phyloP scores from a whole-genome alignment of 2,888 invertebrate genomes.

The Cyclophora punctaria region DNA sequence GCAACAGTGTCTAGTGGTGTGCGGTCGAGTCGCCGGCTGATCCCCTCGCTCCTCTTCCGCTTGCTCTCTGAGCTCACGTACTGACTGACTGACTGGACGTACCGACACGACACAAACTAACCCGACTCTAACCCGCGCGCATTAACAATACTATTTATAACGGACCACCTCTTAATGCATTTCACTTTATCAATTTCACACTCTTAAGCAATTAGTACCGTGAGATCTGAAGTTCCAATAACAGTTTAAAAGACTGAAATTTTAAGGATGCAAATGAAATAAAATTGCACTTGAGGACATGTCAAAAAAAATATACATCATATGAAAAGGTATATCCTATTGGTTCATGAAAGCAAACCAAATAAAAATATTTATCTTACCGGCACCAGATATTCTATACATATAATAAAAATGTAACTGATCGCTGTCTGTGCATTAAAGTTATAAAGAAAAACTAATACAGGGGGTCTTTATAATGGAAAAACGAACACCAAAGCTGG shows the following conservation, averaged over 20 bases:
- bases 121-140: slow-evolving; percentile 4
- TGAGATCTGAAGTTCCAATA: slow-evolving; percentile 71
- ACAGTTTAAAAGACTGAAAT: slow-evolving; percentile 38
- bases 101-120: slow-evolving; percentile 14
- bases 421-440: no score
- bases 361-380: slow-evolving; percentile 49
- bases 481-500: slow-evolving; percentile 68
- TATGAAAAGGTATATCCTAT: slow-evolving; percentile 75
- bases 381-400: slow-evolving; percentile 43
- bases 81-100: slow-evolving; percentile 5
- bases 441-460: no score
- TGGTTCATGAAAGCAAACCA: slow-evolving; percentile 64
- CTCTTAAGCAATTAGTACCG: slow-evolving; percentile 64
- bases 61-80: not conserved
- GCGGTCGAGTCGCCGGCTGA: slow-evolving; percentile 23
- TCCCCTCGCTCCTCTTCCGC: slow-evolving; percentile 6
- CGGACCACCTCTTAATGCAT: slow-evolving; percentile 32
- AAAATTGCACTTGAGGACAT: slow-evolving; percentile 70
- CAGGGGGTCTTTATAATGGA: slow-evolving; percentile 11
- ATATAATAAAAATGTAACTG: no score
- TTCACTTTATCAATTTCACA: slow-evolving; percentile 49
- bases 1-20: slow-evolving; percentile 49
- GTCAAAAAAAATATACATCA: slow-evolving; percentile 66
- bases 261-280: slow-evolving; percentile 68
- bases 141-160: slow-evolving; percentile 29